phyloP scores from a whole-genome alignment of 2,113 vertebrate species.

The Mormoops blainvillei region DNA sequence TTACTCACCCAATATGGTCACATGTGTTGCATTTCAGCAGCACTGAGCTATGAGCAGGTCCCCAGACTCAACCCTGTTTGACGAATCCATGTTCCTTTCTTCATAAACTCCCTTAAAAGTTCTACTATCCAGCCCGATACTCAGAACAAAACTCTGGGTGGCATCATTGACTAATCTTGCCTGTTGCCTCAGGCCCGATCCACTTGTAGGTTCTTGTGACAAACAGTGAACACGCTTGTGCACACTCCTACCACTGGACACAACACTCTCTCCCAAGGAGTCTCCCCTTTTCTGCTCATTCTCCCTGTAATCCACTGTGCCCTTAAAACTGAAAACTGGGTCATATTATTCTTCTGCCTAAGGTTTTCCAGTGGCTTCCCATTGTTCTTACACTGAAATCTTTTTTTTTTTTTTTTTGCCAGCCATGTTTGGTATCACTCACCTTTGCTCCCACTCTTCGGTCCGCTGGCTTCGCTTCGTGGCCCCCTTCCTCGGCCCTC shows the following conservation, averaged over 20 bases:
- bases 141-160: neutral
- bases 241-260: neutral
- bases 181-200: neutral
- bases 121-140: neutral
- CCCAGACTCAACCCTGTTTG: neutral
- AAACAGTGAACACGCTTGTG: neutral
- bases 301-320: neutral
- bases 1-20: neutral
- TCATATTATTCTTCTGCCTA: neutral
- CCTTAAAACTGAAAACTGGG: neutral
- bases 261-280: neutral
- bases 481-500: neutral
- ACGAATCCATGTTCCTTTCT: neutral
- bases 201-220: neutral
- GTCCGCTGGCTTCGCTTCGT: neutral
- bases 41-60: neutral
- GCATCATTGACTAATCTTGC: neutral
- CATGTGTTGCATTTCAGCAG: neutral
- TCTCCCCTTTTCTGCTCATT: neutral
- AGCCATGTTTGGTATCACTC: neutral
- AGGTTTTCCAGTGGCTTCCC: neutral
- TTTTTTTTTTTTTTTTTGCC: neutral
- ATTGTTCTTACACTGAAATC: neutral
- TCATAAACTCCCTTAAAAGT: neutral
- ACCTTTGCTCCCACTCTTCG: neutral